Base-by-base conservation (phyloP, 2,888 invertebrate genomes). In the Epicampocera succincta region DNA sequence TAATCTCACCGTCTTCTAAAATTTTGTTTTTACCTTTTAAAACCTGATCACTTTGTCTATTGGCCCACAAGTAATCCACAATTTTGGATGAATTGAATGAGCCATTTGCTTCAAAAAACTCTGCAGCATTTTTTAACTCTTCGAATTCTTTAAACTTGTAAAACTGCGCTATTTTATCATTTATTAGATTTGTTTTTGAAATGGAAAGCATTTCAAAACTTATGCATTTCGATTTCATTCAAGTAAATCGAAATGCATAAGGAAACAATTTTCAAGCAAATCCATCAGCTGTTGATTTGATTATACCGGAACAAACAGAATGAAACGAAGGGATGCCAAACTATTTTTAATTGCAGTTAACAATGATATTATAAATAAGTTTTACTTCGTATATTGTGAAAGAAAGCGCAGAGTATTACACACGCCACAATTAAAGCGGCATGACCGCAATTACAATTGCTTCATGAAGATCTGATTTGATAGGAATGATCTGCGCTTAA, bases 31-130 rank as follows among this genome's bases (percentile, higher is more conserved):
- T 78, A 82, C 84, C 77, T 54, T 58, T 46, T 12, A 61, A 42
- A 15, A 73, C 33, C 1, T 56, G 21, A 29, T 33, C 13, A 25
- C 5, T 5, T n/a, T 48, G 13, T 2, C n/a, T 33, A 11, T 58
- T 42, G 11, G 68, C 77, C 68, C 73, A 81, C 15, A 81, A 42
- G 3, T 72, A 50, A n/a, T 19, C 52, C 8, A 79, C 54, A 44
- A 85, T 52, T 69, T 56, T 69, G 5, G 48, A 13, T 17, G 75
- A 65, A 61, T 83, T 77, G 9, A 76, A 80, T 4, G 71, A 33
- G 9, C 74, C 71, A 71, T 80, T 68, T 3, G 3, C 6, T 29
- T 46, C 6, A 66, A 85, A 79, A 71, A 74, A 85, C 13, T 40
- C 56, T 0, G 48, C 4, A 17, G 42, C 13, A 42, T 69, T 33